Conservation (phyloP, 1,140 invertebrate species). For the Drosophila littoralis region DNA sequence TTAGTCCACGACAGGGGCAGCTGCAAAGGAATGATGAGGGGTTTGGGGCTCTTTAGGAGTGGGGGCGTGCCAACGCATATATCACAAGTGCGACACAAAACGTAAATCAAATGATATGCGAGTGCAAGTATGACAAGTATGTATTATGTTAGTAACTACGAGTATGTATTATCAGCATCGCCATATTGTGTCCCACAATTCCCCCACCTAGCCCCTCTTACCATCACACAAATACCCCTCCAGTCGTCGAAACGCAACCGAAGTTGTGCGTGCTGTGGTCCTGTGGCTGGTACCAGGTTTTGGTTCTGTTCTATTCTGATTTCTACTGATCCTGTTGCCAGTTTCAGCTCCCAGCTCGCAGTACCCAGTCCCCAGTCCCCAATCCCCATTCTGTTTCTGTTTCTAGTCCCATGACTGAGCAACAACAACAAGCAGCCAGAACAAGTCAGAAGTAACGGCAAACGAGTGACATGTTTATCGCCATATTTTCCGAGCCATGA, state of each 20-base stretch:
- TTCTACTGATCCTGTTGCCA: conserved; percentile 19
- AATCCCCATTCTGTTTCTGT: not conserved
- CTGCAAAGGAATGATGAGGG: conserved; percentile 22
- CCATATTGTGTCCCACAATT: conserved; percentile 60
- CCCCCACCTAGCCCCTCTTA: too few species aligned
- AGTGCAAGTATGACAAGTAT: conserved; percentile 81
- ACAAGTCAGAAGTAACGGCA: conserved; percentile 45
- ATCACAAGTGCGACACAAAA: conserved; percentile 78
- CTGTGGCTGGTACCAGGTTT: not conserved
- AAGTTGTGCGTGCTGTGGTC: conserved; percentile 21
- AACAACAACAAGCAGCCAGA: conserved; percentile 15
- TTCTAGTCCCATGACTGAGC: conserved; percentile 11
- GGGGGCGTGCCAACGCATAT: conserved; percentile 68
- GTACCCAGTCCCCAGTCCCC: not conserved
- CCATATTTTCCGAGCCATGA: conserved; percentile 78
- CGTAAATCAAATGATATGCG: conserved; percentile 82
- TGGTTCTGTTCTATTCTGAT: conserved; percentile 1
- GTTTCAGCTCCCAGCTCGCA: not conserved
- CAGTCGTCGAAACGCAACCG: not conserved
- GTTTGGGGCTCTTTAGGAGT: not conserved
- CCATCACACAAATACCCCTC: not conserved
- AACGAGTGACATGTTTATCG: conserved; percentile 74
- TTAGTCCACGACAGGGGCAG: conserved; percentile 48
- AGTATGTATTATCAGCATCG: conserved; percentile 74
- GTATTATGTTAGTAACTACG: conserved; percentile 78